Evolutionary conservation across 1,140 invertebrate species (phyloP), one percentile per base, ranked within the genome.

Genomic region (Drosophila burlai): DNA sequence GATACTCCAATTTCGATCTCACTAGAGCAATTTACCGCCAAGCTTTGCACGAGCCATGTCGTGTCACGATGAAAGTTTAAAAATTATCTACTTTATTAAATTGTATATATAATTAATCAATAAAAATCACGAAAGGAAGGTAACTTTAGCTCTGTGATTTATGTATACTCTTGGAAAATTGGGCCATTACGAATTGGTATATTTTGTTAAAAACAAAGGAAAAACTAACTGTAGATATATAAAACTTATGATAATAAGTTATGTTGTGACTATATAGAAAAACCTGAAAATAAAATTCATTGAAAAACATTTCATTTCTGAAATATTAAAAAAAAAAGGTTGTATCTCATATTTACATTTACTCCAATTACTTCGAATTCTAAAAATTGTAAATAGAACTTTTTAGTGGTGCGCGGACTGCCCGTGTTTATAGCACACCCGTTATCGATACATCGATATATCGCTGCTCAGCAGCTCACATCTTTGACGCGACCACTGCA

Each of bases 401-500:
- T 45, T 13, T 24, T 26, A 4, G 34, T 13, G 34, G 15, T 16
- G n/a, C 18, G n/a, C n/a, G n/a, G n/a, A n/a, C n/a, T n/a, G n/a
- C n/a, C n/a, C n/a, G n/a, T n/a, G n/a, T n/a, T n/a, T n/a, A n/a
- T n/a, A n/a, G n/a, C n/a, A n/a, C n/a, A n/a, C n/a, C n/a, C n/a
- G n/a, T n/a, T 57, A 71, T 71, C 67, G 67, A 71, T 68, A 71
- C 7, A 57, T 40, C 34, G 65, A 54, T 66, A 24, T 24, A 55
- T 26, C 16, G 4, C 46, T 11, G 47, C 63, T 34, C 49, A 67
- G 49, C 18, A 36, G 18, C 65, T 69, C 49, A 46, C 67, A 68
- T 68, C 63, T 55, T 68, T 24, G 11, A 43, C 72, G 69, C 80
- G 82, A 76, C 57, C 68, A 83, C 61, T 72, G 62, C 59, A 71